Evolutionary conservation across 2,113 vertebrate genomes (phyloP).

Genomic region (Seriola dumerili): DNA sequence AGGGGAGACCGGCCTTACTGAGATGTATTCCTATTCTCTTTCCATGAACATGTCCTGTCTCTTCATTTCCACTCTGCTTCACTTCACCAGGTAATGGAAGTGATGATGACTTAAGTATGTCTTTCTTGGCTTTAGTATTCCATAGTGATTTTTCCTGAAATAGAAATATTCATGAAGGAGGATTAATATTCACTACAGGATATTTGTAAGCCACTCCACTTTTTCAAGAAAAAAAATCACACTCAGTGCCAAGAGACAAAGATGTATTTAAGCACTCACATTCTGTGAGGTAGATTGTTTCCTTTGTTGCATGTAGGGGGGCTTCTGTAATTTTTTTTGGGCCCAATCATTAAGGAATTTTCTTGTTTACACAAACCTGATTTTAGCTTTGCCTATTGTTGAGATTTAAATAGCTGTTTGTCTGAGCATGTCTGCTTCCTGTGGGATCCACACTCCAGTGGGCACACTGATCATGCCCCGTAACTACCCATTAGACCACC

Average conservation of each 20-base stretch:
- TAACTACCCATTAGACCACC: conserved; percentile 46
- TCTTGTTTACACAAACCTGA: conserved; percentile 33
- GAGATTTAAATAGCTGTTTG: conserved; percentile 63
- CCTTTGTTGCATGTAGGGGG: neutral
- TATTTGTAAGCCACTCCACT: conserved; percentile 22
- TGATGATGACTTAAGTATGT: conserved; percentile 57
- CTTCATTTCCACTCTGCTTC: conserved; percentile 57
- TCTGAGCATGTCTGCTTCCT: conserved; percentile 65
- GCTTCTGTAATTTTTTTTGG: conserved; percentile 20
- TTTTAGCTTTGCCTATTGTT: conserved; percentile 46
- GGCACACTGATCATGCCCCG: conserved; percentile 44
- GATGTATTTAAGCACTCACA: conserved; percentile 24
- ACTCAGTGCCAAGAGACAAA: neutral
- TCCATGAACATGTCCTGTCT: conserved; percentile 24
- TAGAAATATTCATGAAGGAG: conserved; percentile 65
- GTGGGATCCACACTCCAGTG: conserved; percentile 60
- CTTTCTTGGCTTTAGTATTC: conserved; percentile 39
- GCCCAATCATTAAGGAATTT: conserved; percentile 44
- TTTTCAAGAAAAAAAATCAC: conserved; percentile 18
- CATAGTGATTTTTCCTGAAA: conserved; percentile 39
- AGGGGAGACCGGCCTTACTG: conserved; percentile 21
- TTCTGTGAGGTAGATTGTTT: conserved; percentile 28
- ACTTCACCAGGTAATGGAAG: conserved; percentile 55
- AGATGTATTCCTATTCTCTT: conserved; percentile 20
- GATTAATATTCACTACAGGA: conserved; percentile 59